A percentile compares a stretch with the other conserved stretches of the same genome.
Conservation (phyloP, 1,140 invertebrate genomes). For the Drosophila mayri region DNA sequence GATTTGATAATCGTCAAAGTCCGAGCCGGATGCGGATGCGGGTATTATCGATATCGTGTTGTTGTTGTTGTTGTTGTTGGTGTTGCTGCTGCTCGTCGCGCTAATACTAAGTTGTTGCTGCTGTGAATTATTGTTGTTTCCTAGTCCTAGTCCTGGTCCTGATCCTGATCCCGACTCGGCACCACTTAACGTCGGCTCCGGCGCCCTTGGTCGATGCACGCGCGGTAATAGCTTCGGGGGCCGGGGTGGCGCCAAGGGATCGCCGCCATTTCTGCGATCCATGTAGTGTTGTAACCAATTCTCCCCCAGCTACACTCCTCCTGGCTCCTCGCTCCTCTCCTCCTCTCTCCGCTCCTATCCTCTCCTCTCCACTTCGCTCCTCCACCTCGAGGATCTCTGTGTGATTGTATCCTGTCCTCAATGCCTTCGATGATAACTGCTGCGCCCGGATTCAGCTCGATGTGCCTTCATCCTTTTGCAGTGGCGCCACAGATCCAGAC, state of each 20-base stretch:
- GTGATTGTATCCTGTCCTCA: conserved; percentile 26
- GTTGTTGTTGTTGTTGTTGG: conserved; percentile 37
- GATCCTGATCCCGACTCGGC: conserved; percentile 45
- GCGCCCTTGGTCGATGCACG: conserved; percentile 87
- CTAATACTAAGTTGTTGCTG: conserved; percentile 61
- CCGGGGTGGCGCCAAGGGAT: conserved; percentile 88
- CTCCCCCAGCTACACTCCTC: conserved; percentile 50
- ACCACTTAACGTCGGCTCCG: conserved; percentile 85
- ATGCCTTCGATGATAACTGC: conserved; percentile 64
- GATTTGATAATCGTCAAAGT: conserved; percentile 79
- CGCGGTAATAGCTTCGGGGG: conserved; percentile 88
- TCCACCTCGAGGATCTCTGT: conserved; percentile 25
- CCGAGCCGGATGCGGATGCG: conserved; percentile 46
- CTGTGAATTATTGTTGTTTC: conserved; percentile 46
- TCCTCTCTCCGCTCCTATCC: conserved; percentile 36
- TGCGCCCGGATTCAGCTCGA: conserved; percentile 60
- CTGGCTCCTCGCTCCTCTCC: conserved; percentile 34
- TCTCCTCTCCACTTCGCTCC: conserved; percentile 22
- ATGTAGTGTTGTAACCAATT: conserved; percentile 82
- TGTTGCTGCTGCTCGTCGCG: conserved; percentile 6
- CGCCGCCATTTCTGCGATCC: conserved; percentile 88
- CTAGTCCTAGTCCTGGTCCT: conserved; percentile 14
- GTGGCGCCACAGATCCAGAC: conserved; percentile 23
- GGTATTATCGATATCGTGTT: conserved; percentile 76
- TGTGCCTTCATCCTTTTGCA: conserved; percentile 79